Percentiles rank a stretch among this genome's conserved stretches.
These are phyloP conservation scores for Neopipo cinnamomea DNA, from an alignment of 2,113 vertebrate genomes.

Conservation along the genomic window DNA sequence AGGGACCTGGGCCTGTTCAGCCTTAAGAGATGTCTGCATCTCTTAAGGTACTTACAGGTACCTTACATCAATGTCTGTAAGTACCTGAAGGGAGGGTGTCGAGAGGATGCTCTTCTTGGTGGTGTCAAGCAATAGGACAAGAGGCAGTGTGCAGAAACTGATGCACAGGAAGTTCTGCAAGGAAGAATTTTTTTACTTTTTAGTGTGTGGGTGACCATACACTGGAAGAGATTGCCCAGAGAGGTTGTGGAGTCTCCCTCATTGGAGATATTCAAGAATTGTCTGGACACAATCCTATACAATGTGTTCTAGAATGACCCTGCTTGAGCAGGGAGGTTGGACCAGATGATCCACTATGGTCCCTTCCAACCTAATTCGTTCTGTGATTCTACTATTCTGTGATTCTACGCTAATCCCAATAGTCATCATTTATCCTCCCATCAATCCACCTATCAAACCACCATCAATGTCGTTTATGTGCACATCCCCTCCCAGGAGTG, in stretches of 20 bases:
- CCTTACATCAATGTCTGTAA: rapidly evolving
- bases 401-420: not conserved
- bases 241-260: not conserved
- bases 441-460: no score
- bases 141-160: not conserved
- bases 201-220: not conserved
- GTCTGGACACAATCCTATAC: not conserved
- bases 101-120: not conserved
- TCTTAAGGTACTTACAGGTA: no score
- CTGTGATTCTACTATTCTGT: not conserved
- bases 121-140: not conserved
- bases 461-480: rapidly evolving
- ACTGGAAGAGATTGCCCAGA: rapidly evolving
- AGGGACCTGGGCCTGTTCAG: not conserved
- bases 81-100: not conserved
- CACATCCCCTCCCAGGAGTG: not conserved
- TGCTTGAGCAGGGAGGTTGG: not conserved
- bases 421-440: not conserved
- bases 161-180: not conserved
- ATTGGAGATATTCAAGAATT: not conserved
- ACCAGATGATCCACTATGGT: not conserved
- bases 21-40: rapidly evolving
- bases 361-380: not conserved
- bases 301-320: not conserved
- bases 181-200: not conserved